Percentiles rank a stretch among this genome's conserved stretches.
phyloP scores from a whole-genome alignment of 2,113 vertebrate species.

The Megaleporinus macrocephalus region DNA sequence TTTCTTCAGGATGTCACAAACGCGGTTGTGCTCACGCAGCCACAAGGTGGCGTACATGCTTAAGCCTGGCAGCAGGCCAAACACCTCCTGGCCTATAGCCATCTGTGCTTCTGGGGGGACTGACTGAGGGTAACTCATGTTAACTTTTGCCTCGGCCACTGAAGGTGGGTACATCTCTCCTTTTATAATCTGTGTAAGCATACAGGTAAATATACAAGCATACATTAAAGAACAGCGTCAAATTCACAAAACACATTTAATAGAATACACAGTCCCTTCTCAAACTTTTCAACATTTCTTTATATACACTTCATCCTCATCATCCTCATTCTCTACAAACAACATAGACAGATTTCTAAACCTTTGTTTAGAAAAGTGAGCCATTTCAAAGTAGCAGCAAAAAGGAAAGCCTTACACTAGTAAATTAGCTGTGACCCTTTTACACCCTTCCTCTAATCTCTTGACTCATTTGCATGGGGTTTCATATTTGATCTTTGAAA shows the following conservation, averaged over 20 bases:
- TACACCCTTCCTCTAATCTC: not conserved
- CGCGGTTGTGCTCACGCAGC: constrained; percentile 93
- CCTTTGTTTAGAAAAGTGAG: not conserved
- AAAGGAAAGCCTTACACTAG: not conserved
- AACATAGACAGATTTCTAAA: not conserved
- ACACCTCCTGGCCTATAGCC: constrained; percentile 90
- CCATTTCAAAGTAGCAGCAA: not conserved
- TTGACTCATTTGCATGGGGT: not conserved
- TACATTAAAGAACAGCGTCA: not conserved
- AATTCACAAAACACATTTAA: not conserved
- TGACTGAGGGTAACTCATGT: constrained; percentile 85
- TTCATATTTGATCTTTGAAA: constrained; percentile 1
- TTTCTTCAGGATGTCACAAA: constrained; percentile 87
- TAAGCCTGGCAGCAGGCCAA: constrained; percentile 89
- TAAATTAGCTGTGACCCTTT: not conserved
- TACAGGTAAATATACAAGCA: not conserved
- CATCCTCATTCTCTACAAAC: not conserved
- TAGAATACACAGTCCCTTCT: not conserved
- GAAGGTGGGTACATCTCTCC: constrained; percentile 89
- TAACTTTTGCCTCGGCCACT: constrained; percentile 72
- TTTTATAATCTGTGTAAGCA: constrained; percentile 76
- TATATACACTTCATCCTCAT: not conserved
- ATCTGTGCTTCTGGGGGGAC: constrained; percentile 73
- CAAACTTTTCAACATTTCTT: not conserved
- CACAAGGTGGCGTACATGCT: constrained; percentile 88